phyloP scores from a whole-genome alignment of 2,888 invertebrate species.

The Xanthia icteritia region DNA sequence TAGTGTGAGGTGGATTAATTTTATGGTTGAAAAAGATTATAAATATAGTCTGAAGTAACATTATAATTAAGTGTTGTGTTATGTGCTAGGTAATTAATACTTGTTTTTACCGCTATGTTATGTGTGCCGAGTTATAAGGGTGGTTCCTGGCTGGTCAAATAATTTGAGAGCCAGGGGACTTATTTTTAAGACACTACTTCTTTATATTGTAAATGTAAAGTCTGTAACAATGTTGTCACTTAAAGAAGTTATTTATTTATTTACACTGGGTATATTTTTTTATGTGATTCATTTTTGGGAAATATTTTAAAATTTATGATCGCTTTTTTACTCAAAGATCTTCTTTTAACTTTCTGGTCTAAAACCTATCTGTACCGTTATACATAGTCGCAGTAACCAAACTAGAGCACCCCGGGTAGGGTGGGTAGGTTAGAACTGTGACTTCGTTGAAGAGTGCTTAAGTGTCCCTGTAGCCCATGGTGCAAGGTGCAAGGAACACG shows the following conservation, averaged over 20 bases:
- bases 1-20: background rate
- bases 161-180: too few relatives aligned
- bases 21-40: slow-evolving; percentile 5
- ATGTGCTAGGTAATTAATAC: background rate
- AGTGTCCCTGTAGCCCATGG: too few relatives aligned
- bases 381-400: background rate
- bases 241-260: too few relatives aligned
- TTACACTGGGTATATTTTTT: background rate
- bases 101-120: slow-evolving; percentile 20
- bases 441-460: too few relatives aligned
- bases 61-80: slow-evolving; percentile 3
- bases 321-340: background rate
- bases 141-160: background rate
- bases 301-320: background rate
- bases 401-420: background rate
- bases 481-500: too few relatives aligned
- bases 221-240: too few relatives aligned
- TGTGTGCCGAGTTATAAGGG: slow-evolving; percentile 2
- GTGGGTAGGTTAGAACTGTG: too few relatives aligned
- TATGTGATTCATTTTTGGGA: background rate
- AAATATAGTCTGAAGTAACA: background rate
- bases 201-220: too few relatives aligned
- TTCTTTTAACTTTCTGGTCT: background rate
- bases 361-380: too few relatives aligned
- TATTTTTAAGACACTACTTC: too few relatives aligned